Evolutionary conservation across 2,888 invertebrate species (phyloP).

Genomic region (Smittia aterrima): DNA sequence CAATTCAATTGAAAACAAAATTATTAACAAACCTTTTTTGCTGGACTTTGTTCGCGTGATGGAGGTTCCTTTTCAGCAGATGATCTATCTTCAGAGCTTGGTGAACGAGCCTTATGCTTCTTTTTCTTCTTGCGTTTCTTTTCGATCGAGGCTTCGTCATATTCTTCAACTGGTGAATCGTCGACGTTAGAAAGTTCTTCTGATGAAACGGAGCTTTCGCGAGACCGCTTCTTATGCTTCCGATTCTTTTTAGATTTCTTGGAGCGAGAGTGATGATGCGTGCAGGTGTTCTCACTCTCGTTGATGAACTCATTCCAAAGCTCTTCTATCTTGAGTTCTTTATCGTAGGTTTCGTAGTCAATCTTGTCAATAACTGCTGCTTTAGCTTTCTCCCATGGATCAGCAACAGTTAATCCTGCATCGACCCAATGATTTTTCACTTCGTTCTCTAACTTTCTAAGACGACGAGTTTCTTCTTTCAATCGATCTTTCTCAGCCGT

Average conservation of each 20-base stretch:
- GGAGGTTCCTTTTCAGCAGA: not conserved
- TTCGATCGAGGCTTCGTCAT: conserved; percentile 48
- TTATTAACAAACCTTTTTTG: conserved; percentile 19
- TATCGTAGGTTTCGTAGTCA: conserved; percentile 79
- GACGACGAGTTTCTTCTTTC: conserved; percentile 88
- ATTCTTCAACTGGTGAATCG: conserved; percentile 52
- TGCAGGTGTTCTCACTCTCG: conserved; percentile 87
- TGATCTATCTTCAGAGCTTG: conserved; percentile 44
- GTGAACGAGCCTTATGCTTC: conserved; percentile 51
- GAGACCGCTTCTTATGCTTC: conserved; percentile 68
- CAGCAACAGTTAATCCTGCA: conserved; percentile 72
- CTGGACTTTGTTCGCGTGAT: conserved; percentile 5
- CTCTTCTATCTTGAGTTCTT: conserved; percentile 71
- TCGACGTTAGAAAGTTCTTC: conserved; percentile 49
- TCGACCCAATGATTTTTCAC: conserved; percentile 80
- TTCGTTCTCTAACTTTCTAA: conserved; percentile 79
- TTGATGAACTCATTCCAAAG: conserved; percentile 76
- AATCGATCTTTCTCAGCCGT: conserved; percentile 85
- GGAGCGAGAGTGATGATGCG: conserved; percentile 85
- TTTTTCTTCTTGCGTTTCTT: conserved; percentile 48
- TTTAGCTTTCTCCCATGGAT: conserved; percentile 78
- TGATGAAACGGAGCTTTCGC: conserved; percentile 60
- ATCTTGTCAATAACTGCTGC: conserved; percentile 68
- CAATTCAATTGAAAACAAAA: not conserved
- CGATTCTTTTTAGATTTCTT: conserved; percentile 75